Conservation (phyloP, 2,888 invertebrate species). For the Adelphocoris suturalis region DNA sequence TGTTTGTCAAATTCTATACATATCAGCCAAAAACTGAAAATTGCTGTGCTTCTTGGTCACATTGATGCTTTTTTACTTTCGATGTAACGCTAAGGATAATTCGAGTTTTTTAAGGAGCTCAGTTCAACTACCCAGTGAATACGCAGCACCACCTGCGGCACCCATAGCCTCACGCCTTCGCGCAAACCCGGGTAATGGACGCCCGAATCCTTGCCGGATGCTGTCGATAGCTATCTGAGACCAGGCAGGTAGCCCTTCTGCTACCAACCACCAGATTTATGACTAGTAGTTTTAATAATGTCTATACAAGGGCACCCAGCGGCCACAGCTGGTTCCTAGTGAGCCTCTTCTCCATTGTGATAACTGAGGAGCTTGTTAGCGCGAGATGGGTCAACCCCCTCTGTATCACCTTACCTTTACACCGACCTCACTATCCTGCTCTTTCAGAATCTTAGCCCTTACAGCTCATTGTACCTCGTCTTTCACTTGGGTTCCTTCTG, state of each 20-base stretch:
- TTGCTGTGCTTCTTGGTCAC: too few species aligned
- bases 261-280: conserved; percentile 41
- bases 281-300: conserved; percentile 62
- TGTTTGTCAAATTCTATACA: too few species aligned
- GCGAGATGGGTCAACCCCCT: conserved; percentile 21
- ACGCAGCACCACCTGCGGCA: conserved; percentile 10
- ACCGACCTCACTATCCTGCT: not conserved
- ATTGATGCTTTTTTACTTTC: too few species aligned
- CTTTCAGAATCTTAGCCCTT: not conserved
- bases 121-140: too few species aligned
- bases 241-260: not conserved
- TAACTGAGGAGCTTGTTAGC: conserved; percentile 44
- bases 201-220: conserved; percentile 47
- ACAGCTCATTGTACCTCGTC: not conserved
- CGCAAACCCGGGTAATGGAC: conserved; percentile 15
- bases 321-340: conserved; percentile 23
- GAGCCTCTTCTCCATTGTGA: conserved; percentile 35
- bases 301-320: conserved; percentile 49
- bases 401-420: conserved; percentile 5
- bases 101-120: too few species aligned
- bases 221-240: conserved; percentile 38
- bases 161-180: conserved; percentile 14
- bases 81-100: too few species aligned
- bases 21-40: too few species aligned
- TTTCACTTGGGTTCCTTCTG: not conserved